phyloP scores from a whole-genome alignment of 2,888 invertebrate genomes.

The Eilema griseolum region DNA sequence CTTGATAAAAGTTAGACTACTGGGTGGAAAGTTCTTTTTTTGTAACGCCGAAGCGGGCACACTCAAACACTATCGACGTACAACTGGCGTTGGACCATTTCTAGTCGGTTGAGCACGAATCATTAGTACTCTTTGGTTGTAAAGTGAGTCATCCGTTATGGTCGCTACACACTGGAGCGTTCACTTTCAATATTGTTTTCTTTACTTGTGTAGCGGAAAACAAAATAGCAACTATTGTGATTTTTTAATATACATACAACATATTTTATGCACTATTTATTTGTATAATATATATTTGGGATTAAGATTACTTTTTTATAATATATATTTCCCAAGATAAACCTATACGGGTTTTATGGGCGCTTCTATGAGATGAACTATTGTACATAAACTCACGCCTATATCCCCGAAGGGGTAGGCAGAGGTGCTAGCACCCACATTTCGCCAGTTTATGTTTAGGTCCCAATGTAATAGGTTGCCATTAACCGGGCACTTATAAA shows the following conservation, averaged over 20 bases:
- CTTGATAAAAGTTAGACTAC: constrained; percentile 23
- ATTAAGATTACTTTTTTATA: too few relatives aligned
- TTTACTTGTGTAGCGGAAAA: background rate
- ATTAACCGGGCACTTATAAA: too few relatives aligned
- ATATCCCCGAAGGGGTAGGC: too few relatives aligned
- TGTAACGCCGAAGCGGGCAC: constrained; percentile 35
- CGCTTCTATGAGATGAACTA: too few relatives aligned
- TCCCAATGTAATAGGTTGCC: too few relatives aligned
- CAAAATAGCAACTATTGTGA: background rate
- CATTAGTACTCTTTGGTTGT: constrained; percentile 40
- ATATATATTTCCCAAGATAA: too few relatives aligned
- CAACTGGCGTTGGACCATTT: constrained; percentile 34
- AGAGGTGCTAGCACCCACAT: too few relatives aligned
- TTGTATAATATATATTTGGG: too few relatives aligned
- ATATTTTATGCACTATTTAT: background rate
- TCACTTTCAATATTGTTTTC: constrained; percentile 11
- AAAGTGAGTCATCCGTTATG: constrained; percentile 45
- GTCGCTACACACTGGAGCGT: constrained; percentile 30
- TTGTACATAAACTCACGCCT: too few relatives aligned
- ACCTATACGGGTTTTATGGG: too few relatives aligned
- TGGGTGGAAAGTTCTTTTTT: constrained; percentile 23
- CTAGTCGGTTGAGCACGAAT: constrained; percentile 37
- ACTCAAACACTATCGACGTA: constrained; percentile 40
- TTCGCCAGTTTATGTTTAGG: too few relatives aligned
- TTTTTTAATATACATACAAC: background rate